Conservation (phyloP, 2,797 vertebrate genomes). For the Ctenopoma kingsleyae region DNA sequence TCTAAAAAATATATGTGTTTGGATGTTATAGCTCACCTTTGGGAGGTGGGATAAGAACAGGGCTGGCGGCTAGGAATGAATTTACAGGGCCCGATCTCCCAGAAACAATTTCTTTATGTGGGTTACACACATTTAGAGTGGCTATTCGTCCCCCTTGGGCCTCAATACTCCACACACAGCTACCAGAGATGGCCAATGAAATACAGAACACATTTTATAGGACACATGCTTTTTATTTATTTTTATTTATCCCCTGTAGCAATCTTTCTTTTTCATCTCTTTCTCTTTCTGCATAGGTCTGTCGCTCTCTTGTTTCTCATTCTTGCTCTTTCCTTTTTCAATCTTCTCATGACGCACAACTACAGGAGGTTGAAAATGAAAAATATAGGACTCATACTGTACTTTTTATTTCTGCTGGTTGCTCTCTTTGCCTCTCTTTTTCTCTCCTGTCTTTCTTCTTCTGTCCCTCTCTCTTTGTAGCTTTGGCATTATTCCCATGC, state of each 20-base stretch:
- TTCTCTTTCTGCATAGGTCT: conserved; percentile 5
- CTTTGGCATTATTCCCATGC: conserved; percentile 47
- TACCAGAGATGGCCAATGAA: conserved; percentile 72
- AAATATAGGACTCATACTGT: conserved; percentile 39
- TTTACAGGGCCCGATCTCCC: conserved; percentile 74
- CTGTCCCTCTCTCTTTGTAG: conserved; percentile 20
- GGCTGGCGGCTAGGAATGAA: conserved; percentile 76
- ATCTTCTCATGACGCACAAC: conserved; percentile 42
- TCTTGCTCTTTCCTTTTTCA: conserved; percentile 18
- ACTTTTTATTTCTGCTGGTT: conserved; percentile 40
- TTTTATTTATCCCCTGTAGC: conserved; percentile 67
- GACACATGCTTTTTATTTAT: conserved; percentile 78
- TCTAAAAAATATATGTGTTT: conserved; percentile 72
- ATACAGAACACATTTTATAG: conserved; percentile 74
- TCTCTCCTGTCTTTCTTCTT: conserved; percentile 5
- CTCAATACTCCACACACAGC: conserved; percentile 63
- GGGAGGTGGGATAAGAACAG: conserved; percentile 76
- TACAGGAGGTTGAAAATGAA: conserved; percentile 52
- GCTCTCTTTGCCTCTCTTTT: conserved; percentile 26
- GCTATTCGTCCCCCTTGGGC: conserved; percentile 63
- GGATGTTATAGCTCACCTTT: conserved; percentile 76
- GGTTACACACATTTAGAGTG: conserved; percentile 81
- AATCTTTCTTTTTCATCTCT: conserved; percentile 1
- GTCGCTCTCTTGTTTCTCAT: conserved; percentile 13
- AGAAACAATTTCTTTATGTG: conserved; percentile 83